Evolutionary conservation across 2,113 vertebrate species (phyloP).

Genomic region (Carassius carassius): DNA sequence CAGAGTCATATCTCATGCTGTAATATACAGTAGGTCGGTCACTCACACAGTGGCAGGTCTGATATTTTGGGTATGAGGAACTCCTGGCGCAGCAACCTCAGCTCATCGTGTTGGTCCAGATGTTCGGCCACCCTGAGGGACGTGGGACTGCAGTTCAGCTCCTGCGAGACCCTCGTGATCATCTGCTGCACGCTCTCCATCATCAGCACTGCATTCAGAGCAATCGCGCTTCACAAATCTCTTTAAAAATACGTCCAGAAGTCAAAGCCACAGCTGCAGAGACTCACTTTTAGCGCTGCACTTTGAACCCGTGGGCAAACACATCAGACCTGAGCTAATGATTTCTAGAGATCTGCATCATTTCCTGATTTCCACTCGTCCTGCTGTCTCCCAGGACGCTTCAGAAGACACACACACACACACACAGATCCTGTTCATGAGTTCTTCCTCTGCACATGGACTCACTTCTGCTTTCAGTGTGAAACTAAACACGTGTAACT

Average conservation of each 20-base stretch:
- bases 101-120: constrained; percentile 82
- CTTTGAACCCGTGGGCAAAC: background rate
- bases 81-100: constrained; percentile 73
- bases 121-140: constrained; percentile 77
- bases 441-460: background rate
- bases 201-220: background rate
- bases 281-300: background rate
- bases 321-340: background rate
- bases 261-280: too few species aligned
- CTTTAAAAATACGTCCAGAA: too few species aligned
- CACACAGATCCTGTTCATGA: background rate
- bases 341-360: background rate
- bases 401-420: background rate
- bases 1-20: background rate
- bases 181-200: background rate
- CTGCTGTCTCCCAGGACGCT: background rate
- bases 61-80: constrained; percentile 85
- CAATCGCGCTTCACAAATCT: background rate
- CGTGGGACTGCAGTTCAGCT: constrained; percentile 74
- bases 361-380: background rate
- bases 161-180: constrained; percentile 68
- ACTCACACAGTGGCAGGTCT: constrained; percentile 86
- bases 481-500: background rate
- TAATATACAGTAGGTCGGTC: background rate
- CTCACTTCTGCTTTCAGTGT: constrained; percentile 12